These are phyloP conservation scores for Bombyx mandarina DNA, from an alignment of 1,140 invertebrate species.

Conservation along the genomic window DNA sequence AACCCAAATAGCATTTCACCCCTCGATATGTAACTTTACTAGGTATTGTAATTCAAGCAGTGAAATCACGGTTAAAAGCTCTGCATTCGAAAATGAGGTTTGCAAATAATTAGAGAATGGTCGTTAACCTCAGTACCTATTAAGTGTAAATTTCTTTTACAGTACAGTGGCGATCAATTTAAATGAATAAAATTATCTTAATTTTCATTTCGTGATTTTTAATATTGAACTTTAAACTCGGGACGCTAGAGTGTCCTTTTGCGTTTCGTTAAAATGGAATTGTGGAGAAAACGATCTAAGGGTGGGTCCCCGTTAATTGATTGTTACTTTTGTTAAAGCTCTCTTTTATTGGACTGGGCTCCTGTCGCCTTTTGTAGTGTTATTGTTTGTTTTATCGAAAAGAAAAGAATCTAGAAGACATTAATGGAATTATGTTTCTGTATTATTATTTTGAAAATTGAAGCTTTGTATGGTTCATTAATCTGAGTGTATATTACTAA, in stretches of 20 bases:
- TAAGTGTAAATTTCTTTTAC: too few relatives aligned
- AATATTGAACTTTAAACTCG: slow-evolving; percentile 1
- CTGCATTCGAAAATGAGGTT: slow-evolving; percentile 5
- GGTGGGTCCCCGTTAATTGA: slow-evolving; percentile 16
- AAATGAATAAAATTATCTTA: slow-evolving; percentile 11
- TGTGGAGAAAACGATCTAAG: slow-evolving; percentile 13
- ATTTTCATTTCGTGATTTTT: not conserved
- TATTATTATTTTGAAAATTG: too few relatives aligned
- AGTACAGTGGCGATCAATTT: too few relatives aligned
- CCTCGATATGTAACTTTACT: not conserved
- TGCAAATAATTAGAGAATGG: not conserved
- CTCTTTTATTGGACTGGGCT: slow-evolving; percentile 13
- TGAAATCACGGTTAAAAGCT: slow-evolving; percentile 5
- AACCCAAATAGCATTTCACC: not conserved
- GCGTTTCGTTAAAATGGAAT: not conserved
- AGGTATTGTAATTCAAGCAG: not conserved
- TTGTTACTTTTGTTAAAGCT: slow-evolving; percentile 17
- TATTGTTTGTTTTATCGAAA: slow-evolving; percentile 8
- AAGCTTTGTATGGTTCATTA: too few relatives aligned
- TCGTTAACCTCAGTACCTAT: not conserved
- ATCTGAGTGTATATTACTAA: too few relatives aligned
- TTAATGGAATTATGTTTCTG: too few relatives aligned
- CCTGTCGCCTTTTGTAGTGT: slow-evolving; percentile 4
- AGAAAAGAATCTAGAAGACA: not conserved
- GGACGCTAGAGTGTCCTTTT: not conserved